Evolutionary conservation across 2,888 invertebrate species (phyloP).

Genomic region (Lasioglossum marginatum): DNA sequence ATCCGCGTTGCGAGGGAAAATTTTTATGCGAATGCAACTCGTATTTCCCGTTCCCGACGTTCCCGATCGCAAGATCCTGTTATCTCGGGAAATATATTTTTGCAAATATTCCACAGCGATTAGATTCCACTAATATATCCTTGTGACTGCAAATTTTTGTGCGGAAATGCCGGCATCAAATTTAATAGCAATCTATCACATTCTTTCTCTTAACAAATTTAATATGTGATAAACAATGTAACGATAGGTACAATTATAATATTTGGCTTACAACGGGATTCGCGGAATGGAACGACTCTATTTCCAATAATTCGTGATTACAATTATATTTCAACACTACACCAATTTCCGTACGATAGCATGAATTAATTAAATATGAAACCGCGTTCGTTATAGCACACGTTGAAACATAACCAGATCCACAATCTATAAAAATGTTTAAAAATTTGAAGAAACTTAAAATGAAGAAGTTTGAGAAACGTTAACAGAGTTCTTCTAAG

Average conservation of each 20-base stretch:
- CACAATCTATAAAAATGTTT: not conserved
- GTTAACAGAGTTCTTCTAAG: too few species aligned
- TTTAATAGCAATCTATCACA: not conserved
- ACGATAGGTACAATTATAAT: not conserved
- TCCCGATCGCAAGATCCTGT: not conserved
- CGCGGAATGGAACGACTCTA: not conserved
- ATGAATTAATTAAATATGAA: not conserved
- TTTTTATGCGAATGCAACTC: not conserved
- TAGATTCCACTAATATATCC: not conserved
- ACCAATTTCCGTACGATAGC: not conserved
- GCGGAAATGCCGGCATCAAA: not conserved
- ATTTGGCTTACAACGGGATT: not conserved
- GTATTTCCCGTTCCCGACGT: not conserved
- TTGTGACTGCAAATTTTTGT: not conserved
- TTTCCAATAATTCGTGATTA: not conserved
- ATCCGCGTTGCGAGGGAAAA: not conserved
- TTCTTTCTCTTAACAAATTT: not conserved
- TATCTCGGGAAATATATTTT: not conserved
- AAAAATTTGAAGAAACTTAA: too few species aligned
- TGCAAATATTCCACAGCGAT: not conserved
- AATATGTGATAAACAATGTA: too few species aligned
- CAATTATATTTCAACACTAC: not conserved
- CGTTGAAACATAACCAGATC: not conserved
- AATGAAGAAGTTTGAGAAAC: too few species aligned
- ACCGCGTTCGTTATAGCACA: not conserved